A percentile compares a stretch with the other conserved stretches of the same genome.
Conservation (phyloP, 2,797 vertebrate genomes). For the Amazona ochrocephala region DNA sequence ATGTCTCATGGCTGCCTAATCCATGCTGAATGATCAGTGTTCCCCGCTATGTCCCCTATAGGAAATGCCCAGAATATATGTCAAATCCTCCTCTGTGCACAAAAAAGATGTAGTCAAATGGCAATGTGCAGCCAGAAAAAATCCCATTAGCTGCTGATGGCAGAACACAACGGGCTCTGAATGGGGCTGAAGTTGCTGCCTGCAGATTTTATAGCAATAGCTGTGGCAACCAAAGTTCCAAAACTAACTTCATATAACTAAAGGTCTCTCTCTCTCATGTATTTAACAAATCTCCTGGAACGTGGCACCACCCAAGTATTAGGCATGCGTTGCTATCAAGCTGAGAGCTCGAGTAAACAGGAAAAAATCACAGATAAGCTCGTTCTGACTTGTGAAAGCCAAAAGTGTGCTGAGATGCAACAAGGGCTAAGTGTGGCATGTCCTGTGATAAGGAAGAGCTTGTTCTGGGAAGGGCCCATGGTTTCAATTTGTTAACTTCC, state of each 20-base stretch:
- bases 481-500: conserved; percentile 28
- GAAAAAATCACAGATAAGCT: conserved; percentile 30
- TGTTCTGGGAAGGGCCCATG: conserved; percentile 8
- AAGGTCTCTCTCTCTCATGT: background rate
- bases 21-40: background rate
- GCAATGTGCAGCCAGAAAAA: background rate
- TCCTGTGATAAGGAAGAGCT: conserved; percentile 14
- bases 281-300: conserved; percentile 7
- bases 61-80: background rate
- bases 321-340: background rate
- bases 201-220: background rate
- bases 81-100: background rate
- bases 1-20: background rate
- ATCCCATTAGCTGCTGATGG: background rate
- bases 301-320: background rate
- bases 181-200: background rate
- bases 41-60: background rate
- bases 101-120: background rate
- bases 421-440: background rate
- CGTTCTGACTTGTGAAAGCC: background rate
- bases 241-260: background rate
- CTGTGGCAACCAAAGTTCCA: background rate
- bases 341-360: conserved; percentile 36
- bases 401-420: conserved; percentile 2
- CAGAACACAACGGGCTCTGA: background rate